Percentiles rank a stretch among this genome's conserved stretches.
Conservation (phyloP, 1,140 invertebrate species). For the Drosophila virilis region DNA sequence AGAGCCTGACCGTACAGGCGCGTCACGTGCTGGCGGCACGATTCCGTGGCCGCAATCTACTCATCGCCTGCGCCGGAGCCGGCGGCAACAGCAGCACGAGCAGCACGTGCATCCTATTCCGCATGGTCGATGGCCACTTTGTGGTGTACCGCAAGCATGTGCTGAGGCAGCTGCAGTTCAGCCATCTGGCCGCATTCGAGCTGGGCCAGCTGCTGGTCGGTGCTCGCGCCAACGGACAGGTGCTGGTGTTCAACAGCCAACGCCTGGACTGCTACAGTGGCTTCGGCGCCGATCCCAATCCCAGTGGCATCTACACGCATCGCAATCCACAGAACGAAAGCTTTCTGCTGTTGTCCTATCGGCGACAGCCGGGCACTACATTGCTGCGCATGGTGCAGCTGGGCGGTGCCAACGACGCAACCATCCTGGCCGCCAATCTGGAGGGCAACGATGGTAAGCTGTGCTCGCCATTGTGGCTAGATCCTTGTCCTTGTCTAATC, state of each 20-base stretch:
- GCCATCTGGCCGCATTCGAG: slow-evolving; percentile 39
- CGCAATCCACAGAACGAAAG: slow-evolving; percentile 58
- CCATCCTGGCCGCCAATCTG: slow-evolving; percentile 13
- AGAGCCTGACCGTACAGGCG: slow-evolving; percentile 63
- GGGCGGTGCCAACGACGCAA: slow-evolving; percentile 26
- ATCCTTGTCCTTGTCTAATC: background rate
- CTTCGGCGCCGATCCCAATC: slow-evolving; percentile 38
- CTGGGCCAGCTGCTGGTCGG: slow-evolving; percentile 58
- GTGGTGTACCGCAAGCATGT: slow-evolving; percentile 57
- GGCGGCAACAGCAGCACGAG: slow-evolving; percentile 24
- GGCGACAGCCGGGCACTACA: slow-evolving; percentile 3
- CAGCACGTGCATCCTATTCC: slow-evolving; percentile 54
- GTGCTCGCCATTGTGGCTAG: background rate
- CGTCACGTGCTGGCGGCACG: slow-evolving; percentile 44
- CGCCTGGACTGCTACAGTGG: slow-evolving; percentile 75
- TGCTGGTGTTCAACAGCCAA: slow-evolving; percentile 63
- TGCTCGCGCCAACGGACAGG: slow-evolving; percentile 56
- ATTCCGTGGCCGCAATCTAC: slow-evolving; percentile 59
- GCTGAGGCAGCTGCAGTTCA: slow-evolving; percentile 48
- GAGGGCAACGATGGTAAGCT: slow-evolving; percentile 57
- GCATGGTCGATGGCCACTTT: slow-evolving; percentile 72
- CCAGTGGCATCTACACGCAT: slow-evolving; percentile 51
- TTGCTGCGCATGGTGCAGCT: slow-evolving; percentile 72
- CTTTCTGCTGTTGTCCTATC: slow-evolving; percentile 60
- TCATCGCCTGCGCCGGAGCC: slow-evolving; percentile 57